Base-by-base conservation (phyloP, 2,888 invertebrate genomes). In the Drosophila rellima region DNA sequence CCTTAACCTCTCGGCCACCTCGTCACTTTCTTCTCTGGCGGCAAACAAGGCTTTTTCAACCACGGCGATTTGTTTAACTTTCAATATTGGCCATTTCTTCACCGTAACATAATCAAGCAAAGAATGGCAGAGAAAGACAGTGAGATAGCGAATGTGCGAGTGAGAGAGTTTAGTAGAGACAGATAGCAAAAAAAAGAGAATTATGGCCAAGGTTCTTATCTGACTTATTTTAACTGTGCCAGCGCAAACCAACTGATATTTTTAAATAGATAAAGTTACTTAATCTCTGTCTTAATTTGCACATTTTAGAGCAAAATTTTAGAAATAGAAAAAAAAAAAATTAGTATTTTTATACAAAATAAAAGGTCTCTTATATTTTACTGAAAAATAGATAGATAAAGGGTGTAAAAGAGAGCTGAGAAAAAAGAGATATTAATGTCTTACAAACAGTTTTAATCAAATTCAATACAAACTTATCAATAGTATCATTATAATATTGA, bases 1-100 rank as follows among this genome's bases (percentile, higher is more conserved):
- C 95, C 95, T 95, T 95, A 95, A 95, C 95, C 95, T 95, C 95
- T 95, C 95, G 95, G 95, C 95, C 95, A 95, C 95, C 95, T 95
- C 95, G 95, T 95, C 95, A 83, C 66, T 64, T 67, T 81, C 57
- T 71, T 55, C 23, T 1, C 2, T 0, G 0, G 3, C 31, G 33
- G 3, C 57, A 6, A 54, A 47, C 48, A 15, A 26, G 2, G 33
- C 45, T 45, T 39, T 40, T 72, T 78, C 6, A 64, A 13, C 13
- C 37, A 10, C 11, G 0, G 10, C 31, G 7, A 23, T 15, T 63
- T 44, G 15, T 8, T 60, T 39, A 13, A 31, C 50, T 37, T 42
- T 26, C 7, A n/a, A 31, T 45, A 35, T 29, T 15, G 59, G 55
- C 3, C 29, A 48, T 44, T 29, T 55, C 55, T 55, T 48, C 37